Percentiles rank a stretch among this genome's conserved stretches.
phyloP scores from a whole-genome alignment of 2,797 vertebrate species.

The Limosa lapponica region DNA sequence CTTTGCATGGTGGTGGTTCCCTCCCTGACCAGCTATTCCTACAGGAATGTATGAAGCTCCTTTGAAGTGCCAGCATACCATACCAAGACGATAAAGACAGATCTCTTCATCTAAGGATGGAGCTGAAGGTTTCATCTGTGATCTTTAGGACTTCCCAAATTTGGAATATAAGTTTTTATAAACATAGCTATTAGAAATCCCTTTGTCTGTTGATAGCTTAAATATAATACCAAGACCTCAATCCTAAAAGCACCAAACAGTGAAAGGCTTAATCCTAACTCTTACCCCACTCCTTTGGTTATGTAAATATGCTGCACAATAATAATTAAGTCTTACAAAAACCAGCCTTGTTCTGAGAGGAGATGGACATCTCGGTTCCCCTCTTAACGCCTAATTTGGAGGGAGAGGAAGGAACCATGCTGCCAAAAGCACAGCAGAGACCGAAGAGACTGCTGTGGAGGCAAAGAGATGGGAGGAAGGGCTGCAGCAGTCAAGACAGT shows the following conservation, averaged over 20 bases:
- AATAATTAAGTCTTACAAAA: not conserved
- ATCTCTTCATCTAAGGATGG: not conserved
- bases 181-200: not conserved
- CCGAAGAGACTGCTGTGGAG: not conserved
- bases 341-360: not conserved
- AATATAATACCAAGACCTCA: not conserved
- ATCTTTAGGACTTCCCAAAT: not conserved
- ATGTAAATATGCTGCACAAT: not conserved
- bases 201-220: not conserved
- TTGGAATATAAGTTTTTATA: not conserved
- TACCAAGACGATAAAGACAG: not conserved
- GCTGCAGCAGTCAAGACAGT: not conserved
- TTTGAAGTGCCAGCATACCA: not conserved
- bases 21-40: not conserved
- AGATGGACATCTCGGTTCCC: not conserved
- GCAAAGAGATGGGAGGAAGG: not conserved
- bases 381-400: not conserved
- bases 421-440: not conserved
- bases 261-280: not conserved
- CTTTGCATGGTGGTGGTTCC: fast-evolving
- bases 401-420: not conserved
- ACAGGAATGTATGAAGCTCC: not conserved
- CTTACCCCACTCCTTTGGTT: not conserved
- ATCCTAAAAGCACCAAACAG: not conserved
- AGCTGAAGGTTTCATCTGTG: not conserved